Conservation (phyloP, 2,113 vertebrate genomes). For the Cricetomys ansorgei region DNA sequence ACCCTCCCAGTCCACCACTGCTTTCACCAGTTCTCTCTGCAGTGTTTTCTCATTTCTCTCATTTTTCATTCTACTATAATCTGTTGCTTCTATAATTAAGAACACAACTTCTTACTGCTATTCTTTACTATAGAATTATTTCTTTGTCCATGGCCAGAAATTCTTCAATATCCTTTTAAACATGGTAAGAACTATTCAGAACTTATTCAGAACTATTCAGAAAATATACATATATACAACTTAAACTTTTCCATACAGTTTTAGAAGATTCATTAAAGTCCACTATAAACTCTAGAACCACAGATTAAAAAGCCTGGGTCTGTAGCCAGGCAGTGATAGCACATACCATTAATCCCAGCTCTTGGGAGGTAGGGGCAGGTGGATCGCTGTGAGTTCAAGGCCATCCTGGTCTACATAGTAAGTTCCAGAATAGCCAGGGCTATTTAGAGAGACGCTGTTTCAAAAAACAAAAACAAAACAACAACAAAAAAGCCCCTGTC, state of each 20-base stretch:
- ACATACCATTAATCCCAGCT: neutral
- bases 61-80: neutral
- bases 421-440: neutral
- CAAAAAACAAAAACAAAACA: neutral
- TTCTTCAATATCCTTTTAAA: neutral
- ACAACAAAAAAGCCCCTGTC: too few species aligned
- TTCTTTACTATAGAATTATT: neutral
- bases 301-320: neutral
- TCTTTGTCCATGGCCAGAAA: neutral
- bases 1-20: neutral
- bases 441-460: neutral
- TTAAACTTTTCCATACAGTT: neutral
- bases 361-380: neutral
- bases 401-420: neutral
- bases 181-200: neutral
- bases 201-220: neutral
- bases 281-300: neutral
- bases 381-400: neutral
- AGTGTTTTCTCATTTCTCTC: neutral
- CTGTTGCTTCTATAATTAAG: neutral
- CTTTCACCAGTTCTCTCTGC: neutral
- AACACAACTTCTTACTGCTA: neutral
- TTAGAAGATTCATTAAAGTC: neutral
- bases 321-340: neutral
- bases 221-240: neutral